Evolutionary conservation across 2,888 invertebrate species (phyloP), one percentile per base, ranked within the genome.

Genomic region (Pinctada fucata): DNA sequence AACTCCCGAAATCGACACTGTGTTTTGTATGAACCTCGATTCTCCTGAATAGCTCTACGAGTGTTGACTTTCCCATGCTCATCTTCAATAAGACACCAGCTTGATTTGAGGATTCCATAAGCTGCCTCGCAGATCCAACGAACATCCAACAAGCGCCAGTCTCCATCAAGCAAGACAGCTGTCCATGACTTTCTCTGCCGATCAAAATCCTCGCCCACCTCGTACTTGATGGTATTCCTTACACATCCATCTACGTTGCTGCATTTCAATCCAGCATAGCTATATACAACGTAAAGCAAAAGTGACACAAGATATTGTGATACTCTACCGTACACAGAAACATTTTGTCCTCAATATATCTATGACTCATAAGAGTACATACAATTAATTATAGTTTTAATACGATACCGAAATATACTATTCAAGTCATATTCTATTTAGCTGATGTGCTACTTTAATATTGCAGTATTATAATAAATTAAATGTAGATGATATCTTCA

Each of bases 131-230:
- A 80, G 10, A 80, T 80, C 91, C 91, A 91, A 81, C 91, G 91
- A 65, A 90, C 90, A 81, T 91, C 91, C 31, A 91, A 85, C 50
- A 91, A 82, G 5, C 90, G 85, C 91, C 91, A 91, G 51, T 88
- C 85, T 1, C 89, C 89, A 71, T 90, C 88, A 6, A 91, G 87
- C n/a, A 91, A 84, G 4, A 91, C 91, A 6, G 90, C 89, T 58
- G 90, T 91, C 91, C 91, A 91, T 31, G 90, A 89, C 75, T 90
- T 90, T 52, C 74, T 72, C 76, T 88, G 87, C 1, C 86, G 87
- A 66, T 84, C 85, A 80, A 90, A 88, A 67, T 85, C 85, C 81
- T 86, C 88, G 45, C 90, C 90, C 2, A 89, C 88, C 68, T 88
- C 87, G 80, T 90, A 90, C 50, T 80, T 80, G 6, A 80, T 72